Base-by-base conservation (phyloP, 2,113 vertebrate species). In the Nothoprocta perdicaria region DNA sequence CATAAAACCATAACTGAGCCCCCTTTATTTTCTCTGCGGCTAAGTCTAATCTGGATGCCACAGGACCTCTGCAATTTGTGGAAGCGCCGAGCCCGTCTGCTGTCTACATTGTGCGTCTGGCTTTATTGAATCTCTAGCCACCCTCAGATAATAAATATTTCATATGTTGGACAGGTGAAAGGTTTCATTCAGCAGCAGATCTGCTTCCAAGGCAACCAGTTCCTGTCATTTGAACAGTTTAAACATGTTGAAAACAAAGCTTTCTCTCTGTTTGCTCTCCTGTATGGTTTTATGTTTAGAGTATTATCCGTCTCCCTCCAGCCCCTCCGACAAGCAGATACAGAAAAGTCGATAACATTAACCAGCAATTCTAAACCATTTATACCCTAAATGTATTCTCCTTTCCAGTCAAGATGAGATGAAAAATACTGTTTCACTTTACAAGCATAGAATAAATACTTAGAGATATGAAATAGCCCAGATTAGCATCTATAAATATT, bases 101-200 rank as follows among this genome's bases (percentile, higher is more conserved):
- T 80, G 90, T 89, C 85, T 75, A 46, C 69, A 15, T 91, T 52
- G 50, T 78, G 18, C 14, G 17, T 65, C 87, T 96, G 89, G 23
- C 26, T 91, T 95, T 88, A 92, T 80, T 92, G 79, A 93, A 88
- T 95, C 74, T 91, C 83, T 86, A 57, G 86, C 85, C 87, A 81
- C 61, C n/a, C 48, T 93, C 48, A 38, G 85, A 81, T 86, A 86
- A 95, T 96, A 96, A 96, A 95, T 95, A 93, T 95, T 95, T 95
- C 87, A 93, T 87, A 43, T 76, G 50, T 65, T 89, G 94, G 92
- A 91, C 87, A 94, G 95, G 94, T 95, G 92, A 95, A 94, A 88
- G 89, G 89, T 96, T 95, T 94, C 66, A 79, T 96, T 95, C 83
- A 90, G 53, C 76, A 91, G 80, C 85, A 65, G 85, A 89, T 92